Base-by-base conservation (phyloP, 1,140 invertebrate species). In the Oppia nitens region DNA sequence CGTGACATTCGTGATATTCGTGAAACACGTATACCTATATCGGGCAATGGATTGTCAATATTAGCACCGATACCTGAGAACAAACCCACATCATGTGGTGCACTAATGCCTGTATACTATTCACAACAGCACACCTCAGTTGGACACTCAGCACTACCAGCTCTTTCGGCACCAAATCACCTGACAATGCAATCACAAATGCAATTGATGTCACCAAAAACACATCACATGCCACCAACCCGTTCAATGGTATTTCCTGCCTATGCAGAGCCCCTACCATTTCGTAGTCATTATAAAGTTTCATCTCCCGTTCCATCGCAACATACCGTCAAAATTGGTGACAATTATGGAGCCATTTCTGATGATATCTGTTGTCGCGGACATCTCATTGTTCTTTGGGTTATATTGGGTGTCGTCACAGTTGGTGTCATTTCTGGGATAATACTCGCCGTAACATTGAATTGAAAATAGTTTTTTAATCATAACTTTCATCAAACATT, bases 371-470 rank as follows among this genome's bases (percentile, higher is more conserved):
- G 63, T 63, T 69, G 62, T 49, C 62, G 65, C 40, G 70, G 70
- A 11, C 68, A 68, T 48, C 59, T 68, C 11, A 67, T 69, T 21
- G 70, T 71, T 20, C 60, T 68, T 0, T 68, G 66, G 66, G 68
- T 71, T 47, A 70, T 71, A 53, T 55, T 71, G 27, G 66, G 64
- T n/a, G 67, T 71, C 11, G 64, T 71, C 4, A 68, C 66, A 14
- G 60, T 70, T 17, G 70, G 70, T 20, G 66, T 70, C 26, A 59
- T 71, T 4, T 55, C 69, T 9, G 69, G 67, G 17, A 65, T 71
- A 17, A 66, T 69, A 65, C 69, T 67, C 1, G 64, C 61, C 14
- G 60, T 66, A n/a, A 66, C 62, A 17, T 59, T 63, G 25, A 58
- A 52, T 52, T n/a, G n/a, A n/a, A n/a, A n/a, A n/a, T n/a, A n/a